Conservation (phyloP, 2,797 vertebrate genomes). For the Cryptoprocta ferox region DNA sequence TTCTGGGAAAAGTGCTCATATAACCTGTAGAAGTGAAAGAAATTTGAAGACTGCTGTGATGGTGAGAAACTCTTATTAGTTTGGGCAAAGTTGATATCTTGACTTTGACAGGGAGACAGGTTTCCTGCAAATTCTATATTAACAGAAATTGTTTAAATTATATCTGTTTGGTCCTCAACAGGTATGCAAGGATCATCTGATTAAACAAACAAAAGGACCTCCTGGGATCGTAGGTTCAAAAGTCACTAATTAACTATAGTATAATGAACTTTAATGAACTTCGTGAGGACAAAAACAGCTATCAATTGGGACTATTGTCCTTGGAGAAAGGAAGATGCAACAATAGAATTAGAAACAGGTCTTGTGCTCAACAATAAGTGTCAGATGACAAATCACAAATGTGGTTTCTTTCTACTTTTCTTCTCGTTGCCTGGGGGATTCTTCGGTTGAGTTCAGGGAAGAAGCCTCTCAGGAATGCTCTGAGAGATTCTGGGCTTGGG, state of each 20-base stretch:
- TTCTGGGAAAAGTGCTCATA: not conserved
- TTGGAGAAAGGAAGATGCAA: conserved; percentile 26
- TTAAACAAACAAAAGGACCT: not conserved
- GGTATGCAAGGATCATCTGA: not conserved
- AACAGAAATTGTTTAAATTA: not conserved
- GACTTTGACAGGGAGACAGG: not conserved
- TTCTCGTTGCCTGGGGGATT: not conserved
- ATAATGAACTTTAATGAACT: conserved; percentile 8
- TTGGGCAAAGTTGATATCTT: not conserved
- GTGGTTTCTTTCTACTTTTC: not conserved
- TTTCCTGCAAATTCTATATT: not conserved
- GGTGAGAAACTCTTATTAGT: not conserved
- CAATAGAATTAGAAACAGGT: not conserved
- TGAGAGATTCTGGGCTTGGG: not conserved
- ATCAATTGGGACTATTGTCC: not conserved
- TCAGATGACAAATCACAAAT: not conserved
- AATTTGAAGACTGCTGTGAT: not conserved
- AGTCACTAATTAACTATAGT: not conserved
- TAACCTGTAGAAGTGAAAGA: not conserved
- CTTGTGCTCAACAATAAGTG: not conserved
- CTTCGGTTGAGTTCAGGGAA: not conserved
- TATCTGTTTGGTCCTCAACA: not conserved
- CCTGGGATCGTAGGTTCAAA: conserved; percentile 35
- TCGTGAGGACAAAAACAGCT: not conserved
- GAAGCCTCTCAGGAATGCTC: not conserved